Percentiles rank a stretch among this genome's conserved stretches.
Conservation (phyloP, 2,113 vertebrate genomes). For the Solea senegalensis region DNA sequence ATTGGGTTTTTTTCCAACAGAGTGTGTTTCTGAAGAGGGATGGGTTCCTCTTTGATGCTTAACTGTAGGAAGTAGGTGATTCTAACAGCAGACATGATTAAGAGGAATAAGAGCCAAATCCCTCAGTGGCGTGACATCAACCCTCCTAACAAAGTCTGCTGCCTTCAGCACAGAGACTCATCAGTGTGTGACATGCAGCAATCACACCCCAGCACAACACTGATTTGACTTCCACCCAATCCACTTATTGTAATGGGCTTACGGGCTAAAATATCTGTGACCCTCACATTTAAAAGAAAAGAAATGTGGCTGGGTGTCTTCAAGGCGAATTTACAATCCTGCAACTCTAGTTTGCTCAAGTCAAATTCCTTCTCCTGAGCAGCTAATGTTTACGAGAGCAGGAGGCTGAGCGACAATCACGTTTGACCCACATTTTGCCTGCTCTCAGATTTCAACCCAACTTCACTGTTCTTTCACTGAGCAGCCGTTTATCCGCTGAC, state of each 20-base stretch:
- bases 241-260: constrained; percentile 42
- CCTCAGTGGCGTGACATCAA: constrained; percentile 51
- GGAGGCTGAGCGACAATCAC: constrained; percentile 63
- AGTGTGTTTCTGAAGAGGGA: not conserved
- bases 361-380: constrained; percentile 37
- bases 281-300: not conserved
- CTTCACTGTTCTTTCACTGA: constrained; percentile 26
- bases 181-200: constrained; percentile 45
- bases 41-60: not conserved
- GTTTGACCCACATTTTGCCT: constrained; percentile 77
- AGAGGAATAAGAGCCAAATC: constrained; percentile 41
- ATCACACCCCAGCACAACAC: constrained; percentile 48
- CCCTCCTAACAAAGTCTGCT: constrained; percentile 12
- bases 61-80: constrained; percentile 32
- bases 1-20: not conserved
- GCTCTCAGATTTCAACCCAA: constrained; percentile 67
- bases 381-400: constrained; percentile 61
- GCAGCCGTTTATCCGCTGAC: constrained; percentile 28
- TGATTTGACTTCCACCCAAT: constrained; percentile 44
- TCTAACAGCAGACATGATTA: constrained; percentile 48
- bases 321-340: constrained; percentile 2
- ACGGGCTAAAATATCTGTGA: constrained; percentile 30
- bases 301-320: not conserved
- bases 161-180: constrained; percentile 39
- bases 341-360: constrained; percentile 2